Evolutionary conservation across 92 coral and sea anemone genomes (phyloP).

Genomic region (Chrysogorgia sp.): DNA sequence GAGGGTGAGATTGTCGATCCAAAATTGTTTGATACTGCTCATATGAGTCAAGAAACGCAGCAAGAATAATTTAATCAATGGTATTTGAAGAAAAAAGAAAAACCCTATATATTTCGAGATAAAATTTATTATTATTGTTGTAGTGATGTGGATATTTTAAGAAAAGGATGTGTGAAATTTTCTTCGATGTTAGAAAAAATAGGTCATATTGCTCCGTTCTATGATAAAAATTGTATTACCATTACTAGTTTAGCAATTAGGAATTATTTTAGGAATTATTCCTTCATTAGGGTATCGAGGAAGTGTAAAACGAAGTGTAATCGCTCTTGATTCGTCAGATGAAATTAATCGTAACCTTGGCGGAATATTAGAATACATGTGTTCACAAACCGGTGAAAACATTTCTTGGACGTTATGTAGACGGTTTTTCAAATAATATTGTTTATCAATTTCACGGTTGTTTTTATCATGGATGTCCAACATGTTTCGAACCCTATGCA

Average conservation of each 20-base stretch:
- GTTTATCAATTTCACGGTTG: background rate
- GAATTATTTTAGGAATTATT: constrained; percentile 5
- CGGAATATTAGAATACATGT: too few species aligned
- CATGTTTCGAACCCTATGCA: background rate
- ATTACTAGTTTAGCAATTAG: constrained; percentile 20
- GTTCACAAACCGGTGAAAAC: background rate
- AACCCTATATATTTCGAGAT: background rate
- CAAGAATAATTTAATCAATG: background rate
- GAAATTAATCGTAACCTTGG: background rate
- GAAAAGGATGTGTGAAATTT: constrained; percentile 21
- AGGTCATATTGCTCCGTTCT: background rate
- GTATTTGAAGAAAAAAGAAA: background rate
- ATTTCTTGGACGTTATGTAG: background rate
- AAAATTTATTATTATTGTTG: constrained; percentile 19
- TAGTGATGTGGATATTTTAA: constrained; percentile 10
- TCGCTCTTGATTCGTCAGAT: background rate
- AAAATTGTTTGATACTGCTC: constrained; percentile 5
- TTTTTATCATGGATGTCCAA: background rate
- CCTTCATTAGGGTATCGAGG: constrained; percentile 22
- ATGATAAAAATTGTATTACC: constrained; percentile 6
- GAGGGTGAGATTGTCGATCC: constrained; percentile 6
- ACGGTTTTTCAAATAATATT: background rate
- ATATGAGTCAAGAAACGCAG: background rate
- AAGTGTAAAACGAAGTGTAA: constrained; percentile 13
- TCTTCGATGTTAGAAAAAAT: background rate